Conservation (phyloP, 2,113 vertebrate species). For the Oplegnathus fasciatus region DNA sequence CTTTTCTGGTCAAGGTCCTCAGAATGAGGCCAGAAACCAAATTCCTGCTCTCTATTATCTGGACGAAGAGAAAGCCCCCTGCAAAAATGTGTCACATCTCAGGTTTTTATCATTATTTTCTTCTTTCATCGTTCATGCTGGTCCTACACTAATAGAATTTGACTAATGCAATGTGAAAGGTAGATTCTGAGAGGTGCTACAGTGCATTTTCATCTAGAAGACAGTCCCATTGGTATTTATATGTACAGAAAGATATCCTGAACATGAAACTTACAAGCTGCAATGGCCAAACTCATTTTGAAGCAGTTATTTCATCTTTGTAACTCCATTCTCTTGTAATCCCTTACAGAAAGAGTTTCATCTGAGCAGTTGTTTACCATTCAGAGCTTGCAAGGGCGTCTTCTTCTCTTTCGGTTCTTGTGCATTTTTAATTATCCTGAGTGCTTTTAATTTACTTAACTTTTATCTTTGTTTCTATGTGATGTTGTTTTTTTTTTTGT, state of each 20-base stretch:
- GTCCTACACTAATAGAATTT: neutral
- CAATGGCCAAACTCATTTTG: neutral
- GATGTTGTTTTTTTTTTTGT: conserved; percentile 1
- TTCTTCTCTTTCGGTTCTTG: neutral
- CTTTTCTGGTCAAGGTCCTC: conserved; percentile 32
- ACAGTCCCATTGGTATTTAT: neutral
- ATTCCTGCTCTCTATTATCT: conserved; percentile 15
- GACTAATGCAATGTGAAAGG: neutral
- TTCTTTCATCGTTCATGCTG: neutral
- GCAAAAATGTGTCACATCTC: conserved; percentile 14
- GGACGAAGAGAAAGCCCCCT: conserved; percentile 18
- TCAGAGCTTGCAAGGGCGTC: conserved; percentile 24
- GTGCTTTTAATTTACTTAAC: conserved; percentile 31
- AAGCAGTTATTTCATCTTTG: neutral
- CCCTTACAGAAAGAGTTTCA: neutral
- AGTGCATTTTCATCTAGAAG: neutral
- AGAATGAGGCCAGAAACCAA: conserved; percentile 50
- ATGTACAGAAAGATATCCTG: neutral
- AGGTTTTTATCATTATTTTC: neutral
- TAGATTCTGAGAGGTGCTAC: neutral
- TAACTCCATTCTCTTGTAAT: neutral
- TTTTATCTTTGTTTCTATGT: conserved; percentile 45
- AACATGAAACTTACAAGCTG: neutral
- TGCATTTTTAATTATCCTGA: conserved; percentile 24
- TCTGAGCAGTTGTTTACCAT: conserved; percentile 1